Percentiles rank a stretch among this genome's conserved stretches.
phyloP scores from a whole-genome alignment of 1,140 invertebrate species.

The Bombus consobrinus region DNA sequence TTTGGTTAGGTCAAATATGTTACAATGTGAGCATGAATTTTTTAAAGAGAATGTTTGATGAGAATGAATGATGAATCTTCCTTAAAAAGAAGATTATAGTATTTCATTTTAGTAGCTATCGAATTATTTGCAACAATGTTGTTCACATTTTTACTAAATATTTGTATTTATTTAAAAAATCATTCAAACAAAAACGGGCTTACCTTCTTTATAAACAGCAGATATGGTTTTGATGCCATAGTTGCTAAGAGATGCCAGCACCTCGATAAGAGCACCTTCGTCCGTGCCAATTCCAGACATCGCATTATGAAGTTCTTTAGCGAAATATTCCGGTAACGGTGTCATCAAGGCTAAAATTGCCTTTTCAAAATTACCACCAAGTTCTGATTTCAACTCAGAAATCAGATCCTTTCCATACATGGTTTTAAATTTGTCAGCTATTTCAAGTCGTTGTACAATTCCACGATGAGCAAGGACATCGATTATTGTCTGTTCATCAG shows the following conservation, averaged over 20 bases:
- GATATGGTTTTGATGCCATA: constrained; percentile 93
- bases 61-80: too few relatives aligned
- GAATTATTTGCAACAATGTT: not conserved
- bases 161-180: not conserved
- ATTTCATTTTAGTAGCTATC: not conserved
- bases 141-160: not conserved
- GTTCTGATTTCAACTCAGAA: constrained; percentile 93
- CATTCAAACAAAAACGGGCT: constrained; percentile 74
- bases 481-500: constrained; percentile 96
- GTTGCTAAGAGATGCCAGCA: constrained; percentile 94
- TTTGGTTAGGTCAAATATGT: too few relatives aligned
- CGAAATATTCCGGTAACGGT: constrained; percentile 94
- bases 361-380: constrained; percentile 95
- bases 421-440: constrained; percentile 95
- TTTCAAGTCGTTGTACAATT: constrained; percentile 94
- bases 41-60: not conserved
- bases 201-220: constrained; percentile 92
- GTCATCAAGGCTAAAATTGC: constrained; percentile 93
- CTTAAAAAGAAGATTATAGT: not conserved
- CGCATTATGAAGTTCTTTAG: constrained; percentile 93
- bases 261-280: constrained; percentile 95
- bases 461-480: constrained; percentile 93
- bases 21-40: not conserved
- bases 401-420: constrained; percentile 97
- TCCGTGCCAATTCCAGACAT: constrained; percentile 93